Evolutionary conservation across 2,113 vertebrate species (phyloP), one percentile per base, ranked within the genome.

Genomic region (Montifringilla adamsi): DNA sequence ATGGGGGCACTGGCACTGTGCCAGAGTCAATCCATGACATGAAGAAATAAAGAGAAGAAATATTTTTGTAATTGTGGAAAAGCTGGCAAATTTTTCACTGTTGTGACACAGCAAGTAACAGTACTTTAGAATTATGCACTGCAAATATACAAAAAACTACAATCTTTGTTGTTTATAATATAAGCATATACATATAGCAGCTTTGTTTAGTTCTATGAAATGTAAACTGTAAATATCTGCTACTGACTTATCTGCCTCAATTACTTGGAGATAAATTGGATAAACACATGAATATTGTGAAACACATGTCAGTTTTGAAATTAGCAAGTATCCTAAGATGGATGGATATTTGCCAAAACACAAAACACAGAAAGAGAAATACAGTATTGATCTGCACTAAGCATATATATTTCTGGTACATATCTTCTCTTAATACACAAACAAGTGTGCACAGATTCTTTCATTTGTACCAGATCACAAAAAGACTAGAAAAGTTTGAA

Each of bases 181-280:
- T 69, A 97, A 96, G 79, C 52, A 87, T n/a, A 87, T n/a, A 69
- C 46, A 60, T 60, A n/a, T 0, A 69, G 64, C 52, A 92, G 92
- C 82, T 88, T 97, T 96, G 76, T 97, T 96, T 80, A 93, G 53
- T n/a, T 94, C 37, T 75, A 11, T 79, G 94, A 94, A 96, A 95
- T 9, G 8, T 41, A 86, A 97, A 94, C 63, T 93, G 85, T 50
- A 92, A 93, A 73, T 83, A 95, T 19, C 39, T 90, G 74, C 41
- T 78, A 84, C 33, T 60, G 49, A 60, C 49, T 89, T 89, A 77
- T 44, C 47, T 84, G 66, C 30, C 47, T 92, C 50, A 58, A 69
- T 69, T 90, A 88, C 55, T 80, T 81, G 56, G 52, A 90, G 35
- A 77, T 46, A 53, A 69, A 60, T 2, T 43, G 17, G 70, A 78